Evolutionary conservation across 2,797 vertebrate genomes (phyloP).

Genomic region (Myoxocephalus aenaeus): DNA sequence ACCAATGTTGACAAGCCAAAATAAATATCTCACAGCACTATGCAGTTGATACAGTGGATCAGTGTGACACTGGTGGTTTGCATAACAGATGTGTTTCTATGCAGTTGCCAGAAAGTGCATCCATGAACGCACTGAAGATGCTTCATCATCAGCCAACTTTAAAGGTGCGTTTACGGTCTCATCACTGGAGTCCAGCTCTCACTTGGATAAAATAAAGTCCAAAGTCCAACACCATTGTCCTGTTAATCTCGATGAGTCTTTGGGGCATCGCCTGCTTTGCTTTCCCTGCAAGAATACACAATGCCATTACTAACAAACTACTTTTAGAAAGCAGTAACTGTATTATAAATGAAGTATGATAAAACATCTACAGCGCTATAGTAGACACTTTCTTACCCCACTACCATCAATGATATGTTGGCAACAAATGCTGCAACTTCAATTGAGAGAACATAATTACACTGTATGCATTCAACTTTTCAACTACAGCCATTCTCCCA

Average conservation of each 20-base stretch:
- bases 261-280: conserved; percentile 67
- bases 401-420: neutral
- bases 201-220: conserved; percentile 25
- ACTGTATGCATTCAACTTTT: neutral
- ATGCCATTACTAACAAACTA: neutral
- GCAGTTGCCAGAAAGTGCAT: neutral
- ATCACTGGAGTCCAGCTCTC: conserved; percentile 14
- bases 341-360: neutral
- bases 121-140: conserved; percentile 15
- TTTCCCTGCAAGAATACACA: conserved; percentile 74
- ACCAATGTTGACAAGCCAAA: conserved; percentile 2
- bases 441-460: neutral
- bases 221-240: conserved; percentile 26
- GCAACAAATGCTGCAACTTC: neutral
- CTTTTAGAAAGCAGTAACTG: neutral
- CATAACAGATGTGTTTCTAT: conserved; percentile 6
- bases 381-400: too few species aligned
- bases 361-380: neutral
- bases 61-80: conserved; percentile 1
- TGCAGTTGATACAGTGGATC: neutral
- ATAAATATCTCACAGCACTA: conserved; percentile 19
- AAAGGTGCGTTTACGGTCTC: conserved; percentile 13
- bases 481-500: neutral
- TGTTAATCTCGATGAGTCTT: conserved; percentile 83
- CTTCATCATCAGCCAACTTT: conserved; percentile 1